A percentile compares a stretch with the other conserved stretches of the same genome.
Conservation (phyloP, 1,140 invertebrate genomes). For the Eumeta japonica region DNA sequence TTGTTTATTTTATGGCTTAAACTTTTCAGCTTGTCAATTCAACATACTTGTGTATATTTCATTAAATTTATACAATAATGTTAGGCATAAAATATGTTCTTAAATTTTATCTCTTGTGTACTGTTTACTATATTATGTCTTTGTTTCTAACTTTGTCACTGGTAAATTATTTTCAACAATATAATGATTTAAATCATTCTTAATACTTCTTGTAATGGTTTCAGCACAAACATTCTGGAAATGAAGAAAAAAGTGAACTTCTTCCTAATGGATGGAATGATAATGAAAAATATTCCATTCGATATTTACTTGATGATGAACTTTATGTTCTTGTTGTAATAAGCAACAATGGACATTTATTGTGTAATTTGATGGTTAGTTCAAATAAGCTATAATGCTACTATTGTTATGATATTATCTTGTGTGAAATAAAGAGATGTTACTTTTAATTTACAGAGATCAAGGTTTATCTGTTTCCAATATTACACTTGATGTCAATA, state of each 20-base stretch:
- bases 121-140: constrained; percentile 1
- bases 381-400: not conserved
- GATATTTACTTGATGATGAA: constrained; percentile 65
- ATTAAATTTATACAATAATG: too few species aligned
- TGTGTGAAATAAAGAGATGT: constrained; percentile 23
- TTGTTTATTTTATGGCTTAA: too few species aligned
- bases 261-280: constrained; percentile 71
- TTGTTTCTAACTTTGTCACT: too few species aligned
- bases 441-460: constrained; percentile 38
- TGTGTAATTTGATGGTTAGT: constrained; percentile 68
- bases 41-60: too few species aligned
- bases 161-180: too few species aligned
- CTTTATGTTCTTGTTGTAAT: constrained; percentile 68
- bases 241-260: constrained; percentile 65
- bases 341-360: constrained; percentile 62
- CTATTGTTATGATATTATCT: constrained; percentile 46
- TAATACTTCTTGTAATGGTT: constrained; percentile 19
- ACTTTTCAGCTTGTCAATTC: too few species aligned
- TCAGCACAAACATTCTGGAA: constrained; percentile 62
- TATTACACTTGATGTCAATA: constrained; percentile 11
- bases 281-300: constrained; percentile 61
- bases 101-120: not conserved
- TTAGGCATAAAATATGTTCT: too few species aligned
- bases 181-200: too few species aligned
- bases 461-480: constrained; percentile 29